Percentiles rank a stretch among this genome's conserved stretches.
These are phyloP conservation scores for Mormyrus hasselquistii DNA, from an alignment of 2,797 vertebrate species.

Conservation along the genomic window DNA sequence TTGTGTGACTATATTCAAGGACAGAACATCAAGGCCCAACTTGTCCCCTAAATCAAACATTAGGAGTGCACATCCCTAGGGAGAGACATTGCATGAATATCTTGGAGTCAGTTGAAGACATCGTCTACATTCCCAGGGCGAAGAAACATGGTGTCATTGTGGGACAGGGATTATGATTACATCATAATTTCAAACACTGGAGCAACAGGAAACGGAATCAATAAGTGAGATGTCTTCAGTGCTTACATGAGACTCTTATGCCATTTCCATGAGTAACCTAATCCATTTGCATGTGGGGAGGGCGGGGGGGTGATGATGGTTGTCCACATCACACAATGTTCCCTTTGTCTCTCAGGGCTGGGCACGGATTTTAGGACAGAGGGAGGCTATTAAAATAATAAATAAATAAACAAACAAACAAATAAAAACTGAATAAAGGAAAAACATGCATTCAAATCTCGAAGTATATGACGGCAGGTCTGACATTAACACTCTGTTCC, in stretches of 20 bases:
- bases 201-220: background rate
- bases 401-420: conserved; percentile 4
- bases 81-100: background rate
- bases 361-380: background rate
- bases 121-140: background rate
- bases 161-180: background rate
- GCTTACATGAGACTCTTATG: background rate
- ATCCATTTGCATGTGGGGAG: background rate
- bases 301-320: background rate
- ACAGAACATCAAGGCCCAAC: background rate
- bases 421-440: background rate
- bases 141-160: background rate
- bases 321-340: conserved; percentile 37
- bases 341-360: conserved; percentile 41
- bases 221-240: background rate
- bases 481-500: background rate
- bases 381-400: background rate
- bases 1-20: background rate
- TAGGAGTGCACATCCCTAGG: background rate
- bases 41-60: background rate
- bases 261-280: background rate
- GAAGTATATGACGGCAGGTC: background rate
- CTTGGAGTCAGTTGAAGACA: background rate
- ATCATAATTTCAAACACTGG: background rate
- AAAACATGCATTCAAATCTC: background rate